Evolutionary conservation across 2,888 invertebrate genomes (phyloP), one percentile per base, ranked within the genome.

Genomic region (Andrena flavipes): DNA sequence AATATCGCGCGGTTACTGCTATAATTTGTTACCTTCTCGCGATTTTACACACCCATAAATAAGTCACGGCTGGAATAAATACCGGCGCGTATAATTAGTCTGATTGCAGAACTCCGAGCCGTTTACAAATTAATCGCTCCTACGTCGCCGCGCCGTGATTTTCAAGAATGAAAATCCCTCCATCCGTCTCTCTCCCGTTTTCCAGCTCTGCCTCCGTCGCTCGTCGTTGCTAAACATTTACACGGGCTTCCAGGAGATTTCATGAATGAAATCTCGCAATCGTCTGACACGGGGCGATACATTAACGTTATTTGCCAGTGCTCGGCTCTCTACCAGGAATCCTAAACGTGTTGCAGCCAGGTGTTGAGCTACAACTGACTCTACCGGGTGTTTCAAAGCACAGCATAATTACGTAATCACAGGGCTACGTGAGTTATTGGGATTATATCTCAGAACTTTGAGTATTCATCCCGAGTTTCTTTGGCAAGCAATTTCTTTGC

Each of bases 191-290:
- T 23, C 16, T 62, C 16, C 26, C 4, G 26, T 42, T 62, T 23
- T 35, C 10, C 20, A n/a, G 29, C 6, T 23, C n/a, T 30, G 63
- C 2, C 33, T 54, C 10, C 26, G 10, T 56, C 26, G 3, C 62
- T 35, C 63, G 13, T 23, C 72, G 26, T 54, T 54, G 29, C 56
- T 79, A 76, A 70, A 54, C 72, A 35, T 71, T 72, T 64, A 69
- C 69, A 54, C 64, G 63, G 49, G 26, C 54, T 51, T 62, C 54
- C 48, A 29, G 51, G 70, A 76, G 84, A 69, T 77, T 84, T 82
- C 78, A 86, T 86, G 86, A 86, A 90, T 90, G 85, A 87, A 90
- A 87, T 88, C 80, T 75, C 79, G 87, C 81, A 85, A 86, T 83
- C 86, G 84, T 85, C 76, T 67, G 78, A 82, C 81, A 81, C 79